Base-by-base conservation (phyloP, 2,797 vertebrate species). In the Hydrolagus colliei region DNA sequence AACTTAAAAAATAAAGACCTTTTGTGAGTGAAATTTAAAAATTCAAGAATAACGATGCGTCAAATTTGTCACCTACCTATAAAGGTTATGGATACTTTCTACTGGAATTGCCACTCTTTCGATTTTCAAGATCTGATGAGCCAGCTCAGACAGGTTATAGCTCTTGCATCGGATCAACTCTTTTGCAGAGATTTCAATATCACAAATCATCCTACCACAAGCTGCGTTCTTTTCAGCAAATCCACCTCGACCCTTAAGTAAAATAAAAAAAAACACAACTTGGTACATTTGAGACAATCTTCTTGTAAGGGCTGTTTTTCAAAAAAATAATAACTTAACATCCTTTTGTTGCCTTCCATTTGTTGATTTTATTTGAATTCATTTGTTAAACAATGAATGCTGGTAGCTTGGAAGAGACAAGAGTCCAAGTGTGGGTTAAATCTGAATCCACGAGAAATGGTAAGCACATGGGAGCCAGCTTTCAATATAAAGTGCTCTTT, bases 161-260 rank as follows among this genome's bases (percentile, higher is more conserved):
- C 98, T 99, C 92, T 98, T 98, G 90, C 96, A 99, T 86, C 96
- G 96, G 89, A 99, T 99, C 88, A 99, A 91, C 89, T 99, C 98
- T 89, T 98, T 99, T 85, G 98, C 98, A 0, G 97, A 97, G 90
- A 98, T 96, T 92, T 99, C 95, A 84, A 98, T 93, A 32, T 99
- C 98, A 82, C 98, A 99, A 88, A 99, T 96, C 91, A 99, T 95
- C 1, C 98, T 95, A 59, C 98, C 98, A 0, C 97, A 98, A 86
- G 97, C 96, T 72, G 98, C 98, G n/a, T 90, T 99, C 92, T 96
- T 98, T 91, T 98, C 97, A 71, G 95, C 97, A 92, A 98, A 98
- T 61, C 95, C 90, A 88, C 96, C 92, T 6, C 97, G 97, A 86
- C 98, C 96, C 98, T 99, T 89, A 1, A 87, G 86, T 8, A 32